These are phyloP conservation scores for Polyploca ridens DNA, from an alignment of 2,888 invertebrate species.

Conservation along the genomic window DNA sequence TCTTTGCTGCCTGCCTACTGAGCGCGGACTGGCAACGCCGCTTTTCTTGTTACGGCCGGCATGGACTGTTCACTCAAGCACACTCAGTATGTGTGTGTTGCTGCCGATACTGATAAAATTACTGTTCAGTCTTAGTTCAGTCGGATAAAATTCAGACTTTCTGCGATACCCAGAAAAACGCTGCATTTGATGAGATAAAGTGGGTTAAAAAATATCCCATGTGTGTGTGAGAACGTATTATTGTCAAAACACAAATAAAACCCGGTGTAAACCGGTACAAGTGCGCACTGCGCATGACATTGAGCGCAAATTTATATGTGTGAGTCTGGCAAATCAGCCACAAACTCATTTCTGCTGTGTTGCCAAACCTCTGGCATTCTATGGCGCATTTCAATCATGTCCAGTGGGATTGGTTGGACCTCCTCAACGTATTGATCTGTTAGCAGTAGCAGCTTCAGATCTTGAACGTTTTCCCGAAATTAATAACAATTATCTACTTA, in stretches of 20 bases:
- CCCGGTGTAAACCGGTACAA: slow-evolving; percentile 18
- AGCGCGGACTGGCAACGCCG: slow-evolving; percentile 41
- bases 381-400: slow-evolving; percentile 12
- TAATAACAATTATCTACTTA: background rate
- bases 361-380: slow-evolving; percentile 41
- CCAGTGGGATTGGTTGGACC: slow-evolving; percentile 18
- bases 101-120: background rate
- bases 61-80: background rate
- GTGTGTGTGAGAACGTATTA: background rate
- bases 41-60: slow-evolving; percentile 15
- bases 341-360: slow-evolving; percentile 26
- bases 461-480: background rate
- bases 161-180: background rate
- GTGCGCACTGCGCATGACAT: slow-evolving; percentile 31
- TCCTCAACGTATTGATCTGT: slow-evolving; percentile 16
- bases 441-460: background rate
- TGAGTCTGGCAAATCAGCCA: slow-evolving; percentile 27
- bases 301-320: slow-evolving; percentile 31
- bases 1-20: slow-evolving; percentile 13
- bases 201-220: background rate
- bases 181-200: slow-evolving; percentile 1
- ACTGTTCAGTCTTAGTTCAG: background rate
- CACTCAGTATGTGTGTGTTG: background rate
- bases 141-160: background rate
- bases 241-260: background rate